Percentiles rank a stretch among this genome's conserved stretches.
Conservation (phyloP, 1,140 invertebrate species). For the Chrysoperla carnea region DNA sequence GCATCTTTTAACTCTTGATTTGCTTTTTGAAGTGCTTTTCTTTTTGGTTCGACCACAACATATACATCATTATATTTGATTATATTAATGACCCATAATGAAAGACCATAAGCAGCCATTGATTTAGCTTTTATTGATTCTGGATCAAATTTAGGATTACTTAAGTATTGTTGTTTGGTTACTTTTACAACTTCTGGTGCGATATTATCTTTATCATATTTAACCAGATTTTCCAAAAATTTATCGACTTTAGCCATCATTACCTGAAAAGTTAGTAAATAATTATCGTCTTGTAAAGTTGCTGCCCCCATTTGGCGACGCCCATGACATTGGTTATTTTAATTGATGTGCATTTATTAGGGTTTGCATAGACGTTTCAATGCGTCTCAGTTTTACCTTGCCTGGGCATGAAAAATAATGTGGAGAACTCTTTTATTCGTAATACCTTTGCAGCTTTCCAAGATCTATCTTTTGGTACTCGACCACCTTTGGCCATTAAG, state of each 20-base stretch:
- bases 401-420: no score
- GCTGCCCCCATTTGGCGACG: not conserved
- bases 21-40: constrained; percentile 56
- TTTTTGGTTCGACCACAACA: constrained; percentile 82
- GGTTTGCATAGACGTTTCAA: no score
- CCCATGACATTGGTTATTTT: no score
- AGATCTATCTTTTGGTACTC: constrained; percentile 79
- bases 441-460: constrained; percentile 78
- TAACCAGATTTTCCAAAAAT: constrained; percentile 69
- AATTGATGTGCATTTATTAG: no score
- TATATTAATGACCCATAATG: constrained; percentile 90
- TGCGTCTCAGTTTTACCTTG: no score
- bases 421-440: no score
- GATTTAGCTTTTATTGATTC: constrained; percentile 76
- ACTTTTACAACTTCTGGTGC: constrained; percentile 70
- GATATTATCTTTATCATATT: constrained; percentile 92
- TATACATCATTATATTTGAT: constrained; percentile 82
- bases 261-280: constrained; percentile 8
- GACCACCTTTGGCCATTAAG: constrained; percentile 66
- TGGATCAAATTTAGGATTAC: constrained; percentile 64
- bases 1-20: constrained; percentile 42
- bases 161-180: constrained; percentile 29
- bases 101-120: constrained; percentile 75
- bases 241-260: constrained; percentile 74
- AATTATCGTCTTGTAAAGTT: no score